Conservation (phyloP, 2,113 vertebrate genomes). For the Mobula hypostoma region DNA sequence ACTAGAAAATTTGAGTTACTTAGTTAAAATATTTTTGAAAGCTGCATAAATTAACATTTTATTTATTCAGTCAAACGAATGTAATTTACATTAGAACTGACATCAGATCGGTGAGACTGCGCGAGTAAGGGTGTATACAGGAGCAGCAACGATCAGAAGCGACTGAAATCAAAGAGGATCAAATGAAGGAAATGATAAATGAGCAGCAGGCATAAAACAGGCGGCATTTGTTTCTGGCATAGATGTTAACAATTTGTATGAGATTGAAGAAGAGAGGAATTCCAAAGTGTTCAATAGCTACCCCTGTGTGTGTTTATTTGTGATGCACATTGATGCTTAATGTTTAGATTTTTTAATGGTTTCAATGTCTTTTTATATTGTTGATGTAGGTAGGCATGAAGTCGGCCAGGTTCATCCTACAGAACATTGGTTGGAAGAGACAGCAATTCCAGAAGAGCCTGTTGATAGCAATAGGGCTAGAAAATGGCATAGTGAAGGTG, state of each 20-base stretch:
- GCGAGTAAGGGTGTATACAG: neutral
- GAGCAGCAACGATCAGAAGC: neutral
- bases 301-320: neutral
- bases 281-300: neutral
- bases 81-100: neutral
- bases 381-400: conserved; percentile 48
- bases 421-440: conserved; percentile 49
- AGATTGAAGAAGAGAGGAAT: neutral
- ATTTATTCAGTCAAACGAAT: neutral
- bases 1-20: neutral
- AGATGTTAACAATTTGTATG: neutral
- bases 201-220: neutral
- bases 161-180: neutral
- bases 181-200: neutral
- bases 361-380: conserved; percentile 4
- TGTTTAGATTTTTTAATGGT: conserved; percentile 7
- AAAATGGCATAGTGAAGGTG: conserved; percentile 51
- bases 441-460: conserved; percentile 42
- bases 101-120: neutral
- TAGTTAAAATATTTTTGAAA: neutral
- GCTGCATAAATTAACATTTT: neutral
- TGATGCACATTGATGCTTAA: conserved; percentile 9
- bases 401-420: conserved; percentile 49
- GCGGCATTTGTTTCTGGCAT: neutral
- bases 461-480: conserved; percentile 50